phyloP scores from a whole-genome alignment of 2,797 vertebrate genomes.

The Periparus ater region DNA sequence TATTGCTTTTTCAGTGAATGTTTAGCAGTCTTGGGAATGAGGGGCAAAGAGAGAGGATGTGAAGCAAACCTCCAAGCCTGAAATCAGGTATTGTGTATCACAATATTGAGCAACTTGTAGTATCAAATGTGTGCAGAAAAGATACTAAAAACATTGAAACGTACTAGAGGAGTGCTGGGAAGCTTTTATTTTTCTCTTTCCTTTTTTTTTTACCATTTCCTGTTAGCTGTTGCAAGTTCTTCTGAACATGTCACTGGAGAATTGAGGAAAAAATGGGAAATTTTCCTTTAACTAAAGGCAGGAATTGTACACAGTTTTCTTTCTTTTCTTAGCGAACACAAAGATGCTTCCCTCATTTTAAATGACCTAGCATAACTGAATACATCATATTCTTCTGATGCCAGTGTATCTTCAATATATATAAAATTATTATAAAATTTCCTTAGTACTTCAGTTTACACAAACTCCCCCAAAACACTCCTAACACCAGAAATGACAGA shows the following conservation, averaged over 20 bases:
- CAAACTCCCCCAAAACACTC: neutral
- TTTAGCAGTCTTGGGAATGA: neutral
- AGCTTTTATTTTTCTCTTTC: neutral
- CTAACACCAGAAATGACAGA: neutral
- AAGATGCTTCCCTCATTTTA: neutral
- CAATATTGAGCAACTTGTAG: neutral
- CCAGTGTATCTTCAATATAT: neutral
- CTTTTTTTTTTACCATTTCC: neutral
- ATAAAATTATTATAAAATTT: neutral
- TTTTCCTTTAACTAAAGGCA: neutral
- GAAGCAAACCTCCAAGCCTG: neutral
- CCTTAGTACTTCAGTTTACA: neutral
- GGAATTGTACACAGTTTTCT: neutral
- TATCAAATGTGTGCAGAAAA: neutral
- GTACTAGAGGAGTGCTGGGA: neutral
- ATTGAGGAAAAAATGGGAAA: neutral
- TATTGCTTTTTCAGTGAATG: neutral
- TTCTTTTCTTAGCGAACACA: neutral
- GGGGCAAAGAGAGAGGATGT: neutral
- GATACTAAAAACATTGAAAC: neutral
- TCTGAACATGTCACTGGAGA: neutral
- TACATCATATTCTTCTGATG: neutral
- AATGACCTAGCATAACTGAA: neutral
- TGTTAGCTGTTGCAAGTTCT: neutral
- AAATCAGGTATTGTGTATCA: neutral